Evolutionary conservation across 2,113 vertebrate genomes (phyloP).

Genomic region (Hippocampus comes): DNA sequence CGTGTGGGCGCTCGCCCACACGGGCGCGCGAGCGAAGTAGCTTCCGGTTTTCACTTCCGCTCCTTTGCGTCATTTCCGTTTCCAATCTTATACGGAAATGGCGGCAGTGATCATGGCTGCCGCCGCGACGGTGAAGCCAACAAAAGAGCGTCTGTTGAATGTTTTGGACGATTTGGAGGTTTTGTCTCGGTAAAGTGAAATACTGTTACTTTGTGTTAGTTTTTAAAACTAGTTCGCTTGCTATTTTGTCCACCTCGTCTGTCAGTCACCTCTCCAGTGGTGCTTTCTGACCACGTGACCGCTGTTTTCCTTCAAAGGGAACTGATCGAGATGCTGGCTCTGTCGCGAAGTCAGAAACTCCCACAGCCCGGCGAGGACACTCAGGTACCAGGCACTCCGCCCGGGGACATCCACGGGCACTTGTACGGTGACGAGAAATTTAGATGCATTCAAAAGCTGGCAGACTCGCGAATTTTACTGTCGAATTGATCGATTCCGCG

Average conservation of each 20-base stretch:
- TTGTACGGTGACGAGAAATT: not conserved
- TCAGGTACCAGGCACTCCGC: constrained; percentile 72
- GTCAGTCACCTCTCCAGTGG: too few relatives aligned
- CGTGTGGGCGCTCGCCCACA: too few relatives aligned
- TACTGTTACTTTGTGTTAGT: not conserved
- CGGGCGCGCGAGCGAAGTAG: not conserved
- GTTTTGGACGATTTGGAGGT: constrained; percentile 86
- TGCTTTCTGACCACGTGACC: not conserved
- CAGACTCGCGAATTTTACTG: not conserved
- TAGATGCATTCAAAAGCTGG: not conserved
- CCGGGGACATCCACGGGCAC: not conserved
- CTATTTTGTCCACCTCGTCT: not conserved
- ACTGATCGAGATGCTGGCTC: constrained; percentile 91
- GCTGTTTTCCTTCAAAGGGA: constrained; percentile 73
- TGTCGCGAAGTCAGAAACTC: constrained; percentile 92
- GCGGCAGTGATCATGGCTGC: not conserved
- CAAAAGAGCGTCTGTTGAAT: constrained; percentile 79
- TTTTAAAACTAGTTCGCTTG: not conserved
- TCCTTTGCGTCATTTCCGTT: constrained; percentile 15
- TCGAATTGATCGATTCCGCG: too few relatives aligned
- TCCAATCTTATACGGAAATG: constrained; percentile 39
- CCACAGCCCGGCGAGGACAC: constrained; percentile 86
- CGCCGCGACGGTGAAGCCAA: constrained; percentile 69
- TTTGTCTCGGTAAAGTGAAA: constrained; percentile 75
- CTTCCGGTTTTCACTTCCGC: constrained; percentile 14